These are phyloP conservation scores for Candoia aspera DNA, from an alignment of 2,113 vertebrate species.

Conservation along the genomic window DNA sequence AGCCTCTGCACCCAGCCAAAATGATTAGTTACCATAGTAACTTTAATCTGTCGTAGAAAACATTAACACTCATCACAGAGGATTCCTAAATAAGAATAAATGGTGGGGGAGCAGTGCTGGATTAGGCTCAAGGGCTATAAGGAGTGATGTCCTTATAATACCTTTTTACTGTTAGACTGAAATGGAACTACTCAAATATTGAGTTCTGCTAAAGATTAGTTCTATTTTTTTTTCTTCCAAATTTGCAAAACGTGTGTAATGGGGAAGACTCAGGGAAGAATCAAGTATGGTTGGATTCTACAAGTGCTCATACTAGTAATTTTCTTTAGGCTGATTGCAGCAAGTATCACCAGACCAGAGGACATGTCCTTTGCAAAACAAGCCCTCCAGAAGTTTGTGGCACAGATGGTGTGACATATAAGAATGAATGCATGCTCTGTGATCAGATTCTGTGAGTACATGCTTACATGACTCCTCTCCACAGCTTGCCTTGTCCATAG, in stretches of 20 bases:
- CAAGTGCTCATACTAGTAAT: not conserved
- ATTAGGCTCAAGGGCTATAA: not conserved
- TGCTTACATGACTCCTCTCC: not conserved
- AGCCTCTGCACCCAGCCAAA: no score
- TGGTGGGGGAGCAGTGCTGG: not conserved
- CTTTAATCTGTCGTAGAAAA: no score
- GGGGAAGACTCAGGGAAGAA: no score
- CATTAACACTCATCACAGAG: no score
- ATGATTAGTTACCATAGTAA: no score
- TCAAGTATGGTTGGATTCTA: not conserved
- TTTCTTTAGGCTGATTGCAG: conserved; percentile 29
- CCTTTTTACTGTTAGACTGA: not conserved
- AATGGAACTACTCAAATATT: not conserved
- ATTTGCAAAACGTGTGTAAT: not conserved
- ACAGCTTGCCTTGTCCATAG: not conserved
- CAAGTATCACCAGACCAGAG: conserved; percentile 29
- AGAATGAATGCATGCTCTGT: conserved; percentile 24
- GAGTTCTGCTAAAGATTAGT: not conserved
- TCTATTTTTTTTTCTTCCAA: not conserved
- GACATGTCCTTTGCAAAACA: conserved; percentile 13
- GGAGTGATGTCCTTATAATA: no score
- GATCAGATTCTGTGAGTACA: conserved; percentile 35
- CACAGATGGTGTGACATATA: conserved; percentile 32
- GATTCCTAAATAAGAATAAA: not conserved
- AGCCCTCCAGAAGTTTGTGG: conserved; percentile 18